A percentile compares a stretch with the other conserved stretches of the same genome.
phyloP scores from a whole-genome alignment of 2,888 invertebrate species.

The Rotaria magnacalcarata region DNA sequence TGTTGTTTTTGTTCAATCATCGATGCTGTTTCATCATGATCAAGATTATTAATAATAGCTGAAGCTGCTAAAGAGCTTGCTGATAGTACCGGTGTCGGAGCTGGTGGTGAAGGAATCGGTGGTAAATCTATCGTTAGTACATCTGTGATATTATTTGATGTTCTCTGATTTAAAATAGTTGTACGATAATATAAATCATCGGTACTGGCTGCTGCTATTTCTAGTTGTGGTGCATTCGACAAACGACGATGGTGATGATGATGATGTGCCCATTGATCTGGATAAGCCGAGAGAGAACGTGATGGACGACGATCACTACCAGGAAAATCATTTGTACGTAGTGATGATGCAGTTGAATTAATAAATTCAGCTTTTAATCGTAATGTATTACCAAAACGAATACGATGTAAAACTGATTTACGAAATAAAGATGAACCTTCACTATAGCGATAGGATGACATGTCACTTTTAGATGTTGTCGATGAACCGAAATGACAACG shows the following conservation, averaged over 20 bases:
- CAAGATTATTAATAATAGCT: too few relatives aligned
- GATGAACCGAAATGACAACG: slow-evolving; percentile 67
- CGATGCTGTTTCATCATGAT: background rate
- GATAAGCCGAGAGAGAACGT: background rate
- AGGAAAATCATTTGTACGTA: background rate
- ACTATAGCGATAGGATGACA: background rate
- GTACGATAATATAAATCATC: background rate
- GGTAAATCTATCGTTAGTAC: background rate
- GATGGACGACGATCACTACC: background rate
- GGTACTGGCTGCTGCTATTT: background rate
- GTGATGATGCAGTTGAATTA: background rate
- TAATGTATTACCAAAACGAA: slow-evolving; percentile 31
- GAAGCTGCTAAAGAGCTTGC: background rate
- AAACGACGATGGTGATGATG: background rate
- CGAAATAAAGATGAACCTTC: slow-evolving; percentile 25
- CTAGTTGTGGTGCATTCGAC: background rate
- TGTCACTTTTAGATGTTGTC: slow-evolving; percentile 34
- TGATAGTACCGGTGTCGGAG: background rate
- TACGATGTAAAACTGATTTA: slow-evolving; percentile 24
- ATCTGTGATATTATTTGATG: background rate
- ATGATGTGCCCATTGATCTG: background rate
- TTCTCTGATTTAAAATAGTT: background rate
- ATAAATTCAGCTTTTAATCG: slow-evolving; percentile 3
- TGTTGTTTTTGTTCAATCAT: background rate
- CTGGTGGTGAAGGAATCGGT: too few relatives aligned